Evolutionary conservation across 2,797 vertebrate genomes (phyloP).

Genomic region (Mormyrus hasselquistii): DNA sequence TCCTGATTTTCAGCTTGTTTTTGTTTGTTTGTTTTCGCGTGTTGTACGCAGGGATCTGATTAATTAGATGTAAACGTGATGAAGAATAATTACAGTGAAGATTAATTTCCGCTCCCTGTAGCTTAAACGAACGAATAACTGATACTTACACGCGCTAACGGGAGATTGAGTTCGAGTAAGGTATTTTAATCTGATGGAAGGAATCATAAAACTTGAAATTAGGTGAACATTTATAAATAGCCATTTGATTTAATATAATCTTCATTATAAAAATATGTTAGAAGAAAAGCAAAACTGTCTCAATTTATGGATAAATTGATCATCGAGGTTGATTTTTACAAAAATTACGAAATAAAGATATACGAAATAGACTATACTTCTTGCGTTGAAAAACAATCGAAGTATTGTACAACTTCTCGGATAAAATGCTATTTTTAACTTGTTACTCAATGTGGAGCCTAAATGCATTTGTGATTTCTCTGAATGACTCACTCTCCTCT

Average conservation of each 20-base stretch:
- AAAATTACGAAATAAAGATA: not conserved
- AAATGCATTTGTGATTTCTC: not conserved
- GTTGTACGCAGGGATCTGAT: not conserved
- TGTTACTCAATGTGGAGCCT: not conserved
- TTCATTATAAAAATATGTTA: not conserved
- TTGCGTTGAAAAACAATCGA: not conserved
- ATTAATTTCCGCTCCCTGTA: slow-evolving; percentile 9
- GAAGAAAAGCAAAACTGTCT: not conserved
- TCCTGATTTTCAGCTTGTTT: slow-evolving; percentile 7
- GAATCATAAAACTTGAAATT: not conserved
- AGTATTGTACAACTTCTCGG: not conserved
- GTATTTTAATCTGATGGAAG: slow-evolving; percentile 8
- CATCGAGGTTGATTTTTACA: not conserved
- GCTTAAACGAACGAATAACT: slow-evolving; percentile 12
- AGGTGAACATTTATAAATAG: not conserved
- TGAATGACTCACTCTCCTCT: not conserved
- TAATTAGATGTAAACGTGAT: slow-evolving; percentile 15
- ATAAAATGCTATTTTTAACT: not conserved
- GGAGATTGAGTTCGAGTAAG: not conserved
- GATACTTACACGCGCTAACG: not conserved
- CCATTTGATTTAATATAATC: not conserved
- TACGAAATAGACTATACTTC: not conserved
- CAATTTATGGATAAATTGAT: not conserved
- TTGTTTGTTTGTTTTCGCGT: slow-evolving; percentile 10
- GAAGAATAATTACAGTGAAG: slow-evolving; percentile 11